Evolutionary conservation across 2,888 invertebrate species (phyloP).

Genomic region (Lithosia quadra): DNA sequence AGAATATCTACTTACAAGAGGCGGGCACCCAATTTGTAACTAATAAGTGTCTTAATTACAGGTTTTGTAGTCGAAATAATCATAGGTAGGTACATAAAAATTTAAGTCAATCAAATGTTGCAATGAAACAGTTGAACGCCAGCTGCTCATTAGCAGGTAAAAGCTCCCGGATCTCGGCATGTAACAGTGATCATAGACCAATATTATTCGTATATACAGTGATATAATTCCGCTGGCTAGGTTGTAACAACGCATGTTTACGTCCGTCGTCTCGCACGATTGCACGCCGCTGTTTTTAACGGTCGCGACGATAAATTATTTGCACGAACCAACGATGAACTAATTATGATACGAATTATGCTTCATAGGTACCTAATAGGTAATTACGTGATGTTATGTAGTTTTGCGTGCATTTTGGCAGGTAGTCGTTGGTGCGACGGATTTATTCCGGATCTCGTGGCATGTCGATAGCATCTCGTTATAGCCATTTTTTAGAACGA

Average conservation of each 20-base stretch:
- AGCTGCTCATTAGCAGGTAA: slow-evolving; percentile 37
- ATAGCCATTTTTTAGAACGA: too few species aligned
- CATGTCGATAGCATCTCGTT: neutral
- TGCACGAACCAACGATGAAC: slow-evolving; percentile 48
- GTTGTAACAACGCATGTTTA: slow-evolving; percentile 44
- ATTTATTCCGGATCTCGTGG: slow-evolving; percentile 22
- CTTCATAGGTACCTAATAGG: slow-evolving; percentile 38
- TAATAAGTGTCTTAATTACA: neutral
- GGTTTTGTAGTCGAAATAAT: neutral
- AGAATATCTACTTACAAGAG: neutral
- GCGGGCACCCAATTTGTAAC: neutral
- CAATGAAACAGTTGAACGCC: slow-evolving; percentile 4
- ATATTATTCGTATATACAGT: too few species aligned
- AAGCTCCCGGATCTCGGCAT: slow-evolving; percentile 58
- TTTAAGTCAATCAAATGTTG: neutral
- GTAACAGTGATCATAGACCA: too few species aligned
- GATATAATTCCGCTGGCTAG: slow-evolving; percentile 45
- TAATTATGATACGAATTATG: slow-evolving; percentile 45
- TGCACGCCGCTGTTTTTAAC: slow-evolving; percentile 41
- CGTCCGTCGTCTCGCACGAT: slow-evolving; percentile 62
- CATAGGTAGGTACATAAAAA: neutral
- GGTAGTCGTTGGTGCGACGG: slow-evolving; percentile 1
- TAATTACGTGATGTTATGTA: slow-evolving; percentile 61
- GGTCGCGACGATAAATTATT: slow-evolving; percentile 31
- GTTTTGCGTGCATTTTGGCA: slow-evolving; percentile 48